Evolutionary conservation across 2,888 invertebrate species (phyloP), one percentile per base, ranked within the genome.

Genomic region (Leptopilina drosophilae): DNA sequence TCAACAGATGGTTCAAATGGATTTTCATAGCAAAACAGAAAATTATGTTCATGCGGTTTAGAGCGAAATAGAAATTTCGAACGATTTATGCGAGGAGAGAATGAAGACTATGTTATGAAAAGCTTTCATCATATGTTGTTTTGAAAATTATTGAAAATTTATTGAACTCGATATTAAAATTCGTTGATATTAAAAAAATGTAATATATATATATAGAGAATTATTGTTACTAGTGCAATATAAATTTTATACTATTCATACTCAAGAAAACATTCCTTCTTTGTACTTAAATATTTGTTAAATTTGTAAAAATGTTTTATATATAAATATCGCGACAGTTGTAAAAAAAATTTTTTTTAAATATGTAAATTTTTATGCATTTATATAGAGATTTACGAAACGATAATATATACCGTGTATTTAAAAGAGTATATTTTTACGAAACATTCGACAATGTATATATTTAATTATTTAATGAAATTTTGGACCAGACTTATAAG

Each of bases 1-100:
- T 82, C 88, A 46, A 82, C 83, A 0, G 81, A 78, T 11, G 86
- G 87, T 26, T 87, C 89, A 12, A 89, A 89, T 42, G 88, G 87
- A 65, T 82, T 87, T 79, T 87, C 86, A 83, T 89, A 88, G 85
- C 80, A 66, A 64, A 79, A 64, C 66, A 15, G 8, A 40, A 64
- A 64, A 40, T 64, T 14, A 33, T 64, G 33, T 33, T 33, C 26
- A 40, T 40, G 3, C 33, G 11, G 20, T 15, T 15, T 9, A 46
- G n/a, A 42, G 46, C 14, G 42, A 46, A 46, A 46, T 20, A n/a
- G n/a, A 66, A n/a, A 14, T n/a, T 15, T 3, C 20, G 15, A 59
- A 66, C 14, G 40, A 65, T 33, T 33, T 26, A 11, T 26, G 64
- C 3, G 26, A 64, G 11, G 40, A 42, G 66, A 66, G 66, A 66